Conservation (phyloP, 2,888 invertebrate genomes). For the Ennomos fuscantarius region DNA sequence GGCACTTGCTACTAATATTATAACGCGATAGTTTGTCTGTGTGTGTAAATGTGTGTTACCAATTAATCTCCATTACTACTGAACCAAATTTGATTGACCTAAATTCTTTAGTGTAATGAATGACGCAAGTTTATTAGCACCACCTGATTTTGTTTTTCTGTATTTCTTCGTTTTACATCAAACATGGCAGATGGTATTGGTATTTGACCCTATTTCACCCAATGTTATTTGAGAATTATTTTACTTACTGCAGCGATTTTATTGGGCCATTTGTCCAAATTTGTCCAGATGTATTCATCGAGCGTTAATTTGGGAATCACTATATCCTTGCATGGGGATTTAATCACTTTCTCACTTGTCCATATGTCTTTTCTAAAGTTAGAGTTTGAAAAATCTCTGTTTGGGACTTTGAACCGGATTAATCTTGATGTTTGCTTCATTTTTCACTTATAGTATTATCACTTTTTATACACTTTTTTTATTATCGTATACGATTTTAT, state of each 20-base stretch:
- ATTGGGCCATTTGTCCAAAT: slow-evolving; percentile 85
- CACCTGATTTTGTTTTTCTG: too few relatives aligned
- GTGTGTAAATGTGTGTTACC: too few relatives aligned
- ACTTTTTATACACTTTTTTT: neutral
- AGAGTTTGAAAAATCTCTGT: slow-evolving; percentile 35
- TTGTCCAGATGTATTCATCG: slow-evolving; percentile 84
- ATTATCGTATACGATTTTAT: neutral
- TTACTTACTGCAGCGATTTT: slow-evolving; percentile 79
- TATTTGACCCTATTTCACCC: too few relatives aligned
- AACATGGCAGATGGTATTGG: too few relatives aligned
- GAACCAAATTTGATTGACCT: too few relatives aligned
- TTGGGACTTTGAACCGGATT: slow-evolving; percentile 31
- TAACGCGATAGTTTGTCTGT: too few relatives aligned
- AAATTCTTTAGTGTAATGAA: too few relatives aligned
- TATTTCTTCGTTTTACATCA: too few relatives aligned
- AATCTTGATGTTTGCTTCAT: slow-evolving; percentile 26
- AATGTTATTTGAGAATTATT: too few relatives aligned
- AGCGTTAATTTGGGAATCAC: slow-evolving; percentile 77
- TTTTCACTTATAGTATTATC: slow-evolving; percentile 5
- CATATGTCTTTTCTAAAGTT: slow-evolving; percentile 50
- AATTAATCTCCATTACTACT: too few relatives aligned
- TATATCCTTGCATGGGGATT: slow-evolving; percentile 77
- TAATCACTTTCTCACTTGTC: slow-evolving; percentile 51
- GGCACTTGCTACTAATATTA: too few relatives aligned
- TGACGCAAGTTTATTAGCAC: too few relatives aligned